A percentile compares a stretch with the other conserved stretches of the same genome.
phyloP scores from a whole-genome alignment of 2,888 invertebrate species.

The Agrotis exclamationis region DNA sequence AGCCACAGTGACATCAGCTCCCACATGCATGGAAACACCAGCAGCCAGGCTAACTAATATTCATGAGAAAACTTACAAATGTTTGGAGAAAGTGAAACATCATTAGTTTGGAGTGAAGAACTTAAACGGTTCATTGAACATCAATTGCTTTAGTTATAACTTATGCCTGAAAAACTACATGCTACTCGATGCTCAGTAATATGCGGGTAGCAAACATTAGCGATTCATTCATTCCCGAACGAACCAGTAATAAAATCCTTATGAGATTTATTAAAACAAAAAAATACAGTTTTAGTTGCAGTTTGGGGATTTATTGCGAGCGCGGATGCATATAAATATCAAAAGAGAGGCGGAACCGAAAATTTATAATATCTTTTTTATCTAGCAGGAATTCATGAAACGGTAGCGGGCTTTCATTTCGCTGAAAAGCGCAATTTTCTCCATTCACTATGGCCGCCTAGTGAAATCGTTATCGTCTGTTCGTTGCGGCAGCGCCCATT shows the following conservation, averaged over 20 bases:
- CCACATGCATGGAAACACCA: slow-evolving; percentile 3
- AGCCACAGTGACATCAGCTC: slow-evolving; percentile 16
- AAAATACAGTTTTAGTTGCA: slow-evolving; percentile 57
- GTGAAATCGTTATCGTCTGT: slow-evolving; percentile 88
- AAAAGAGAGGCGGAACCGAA: slow-evolving; percentile 74
- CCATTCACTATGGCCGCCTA: slow-evolving; percentile 86
- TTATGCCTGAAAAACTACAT: slow-evolving; percentile 7
- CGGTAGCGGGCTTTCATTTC: slow-evolving; percentile 85
- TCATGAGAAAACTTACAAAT: not conserved
- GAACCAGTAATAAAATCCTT: slow-evolving; percentile 36
- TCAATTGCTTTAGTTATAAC: slow-evolving; percentile 12
- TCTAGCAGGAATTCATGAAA: slow-evolving; percentile 81
- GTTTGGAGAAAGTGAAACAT: not conserved
- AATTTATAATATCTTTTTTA: slow-evolving; percentile 78
- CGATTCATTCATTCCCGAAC: slow-evolving; percentile 7
- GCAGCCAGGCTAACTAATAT: not conserved
- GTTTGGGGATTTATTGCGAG: slow-evolving; percentile 74
- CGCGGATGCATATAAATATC: slow-evolving; percentile 77
- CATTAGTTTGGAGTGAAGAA: not conserved
- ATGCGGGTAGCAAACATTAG: slow-evolving; percentile 16
- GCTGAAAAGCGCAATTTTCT: slow-evolving; percentile 90
- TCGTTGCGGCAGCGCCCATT: slow-evolving; percentile 85
- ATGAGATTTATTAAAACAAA: slow-evolving; percentile 38
- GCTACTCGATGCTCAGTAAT: not conserved
- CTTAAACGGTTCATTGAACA: slow-evolving; percentile 6